Conservation (phyloP, 2,113 vertebrate species). For the Phrynosoma platyrhinos region DNA sequence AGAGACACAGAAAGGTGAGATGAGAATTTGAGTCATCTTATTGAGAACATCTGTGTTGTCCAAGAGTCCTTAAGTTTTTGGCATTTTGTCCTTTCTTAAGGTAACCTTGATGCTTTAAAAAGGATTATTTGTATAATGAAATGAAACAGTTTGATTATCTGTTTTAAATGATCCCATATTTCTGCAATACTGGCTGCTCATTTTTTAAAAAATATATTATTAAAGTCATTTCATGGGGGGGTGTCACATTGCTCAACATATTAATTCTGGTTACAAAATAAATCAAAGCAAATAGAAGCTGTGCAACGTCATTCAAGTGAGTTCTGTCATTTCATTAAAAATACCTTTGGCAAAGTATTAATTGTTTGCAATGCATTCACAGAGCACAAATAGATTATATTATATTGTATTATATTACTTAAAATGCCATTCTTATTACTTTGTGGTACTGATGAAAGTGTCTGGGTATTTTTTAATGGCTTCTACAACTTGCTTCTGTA, state of each 20-base stretch:
- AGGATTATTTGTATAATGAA: not conserved
- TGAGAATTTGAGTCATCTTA: not conserved
- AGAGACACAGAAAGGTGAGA: not conserved
- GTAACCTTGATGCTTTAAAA: not conserved
- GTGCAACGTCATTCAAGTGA: not conserved
- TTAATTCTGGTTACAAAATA: constrained; percentile 8
- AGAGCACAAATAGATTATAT: not conserved
- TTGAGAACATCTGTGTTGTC: not conserved
- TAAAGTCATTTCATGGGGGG: constrained; percentile 8
- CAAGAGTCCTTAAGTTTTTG: not conserved
- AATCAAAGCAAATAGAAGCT: constrained; percentile 15
- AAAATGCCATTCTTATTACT: not conserved
- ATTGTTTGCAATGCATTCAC: not conserved
- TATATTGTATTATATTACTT: not conserved
- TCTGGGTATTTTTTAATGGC: not conserved
- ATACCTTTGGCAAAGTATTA: not conserved
- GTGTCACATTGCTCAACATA: constrained; percentile 31
- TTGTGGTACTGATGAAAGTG: not conserved
- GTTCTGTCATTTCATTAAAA: constrained; percentile 22
- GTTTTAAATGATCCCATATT: not conserved
- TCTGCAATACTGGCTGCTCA: not conserved
- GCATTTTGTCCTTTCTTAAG: not conserved
- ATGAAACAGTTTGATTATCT: constrained; percentile 20
- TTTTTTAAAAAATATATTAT: not conserved
- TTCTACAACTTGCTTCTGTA: not conserved